Percentiles rank a stretch among this genome's conserved stretches.
phyloP scores from a whole-genome alignment of 1,140 invertebrate genomes.

The Heliothis virescens region DNA sequence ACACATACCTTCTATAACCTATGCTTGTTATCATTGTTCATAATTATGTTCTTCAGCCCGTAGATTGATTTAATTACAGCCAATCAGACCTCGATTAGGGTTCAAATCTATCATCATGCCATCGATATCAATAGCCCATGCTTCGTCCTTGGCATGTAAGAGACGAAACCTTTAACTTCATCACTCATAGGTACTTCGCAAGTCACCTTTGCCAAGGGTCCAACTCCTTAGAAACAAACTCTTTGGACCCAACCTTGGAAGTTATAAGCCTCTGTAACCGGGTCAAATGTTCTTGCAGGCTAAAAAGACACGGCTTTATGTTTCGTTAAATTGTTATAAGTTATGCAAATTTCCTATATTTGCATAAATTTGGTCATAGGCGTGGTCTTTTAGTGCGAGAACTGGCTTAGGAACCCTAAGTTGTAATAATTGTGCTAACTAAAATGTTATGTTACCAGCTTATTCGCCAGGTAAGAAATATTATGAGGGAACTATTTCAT shows the following conservation, averaged over 20 bases:
- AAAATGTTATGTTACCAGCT: not conserved
- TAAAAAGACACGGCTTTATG: not conserved
- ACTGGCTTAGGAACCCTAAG: conserved; percentile 1
- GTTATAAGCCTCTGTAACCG: conserved; percentile 31
- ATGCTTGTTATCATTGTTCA: too few relatives aligned
- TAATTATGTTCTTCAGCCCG: too few relatives aligned
- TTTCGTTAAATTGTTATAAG: conserved; percentile 3
- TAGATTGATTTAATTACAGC: too few relatives aligned
- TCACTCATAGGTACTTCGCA: not conserved
- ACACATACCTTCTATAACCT: too few relatives aligned
- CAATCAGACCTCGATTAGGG: too few relatives aligned
- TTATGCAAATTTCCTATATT: not conserved
- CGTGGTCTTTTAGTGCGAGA: not conserved
- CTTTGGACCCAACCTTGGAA: conserved; percentile 17
- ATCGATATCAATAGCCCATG: too few relatives aligned
- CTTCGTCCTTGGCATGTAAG: too few relatives aligned
- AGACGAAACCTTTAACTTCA: not conserved
- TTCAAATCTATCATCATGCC: too few relatives aligned
- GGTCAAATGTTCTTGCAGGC: conserved; percentile 12
- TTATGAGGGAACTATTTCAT: too few relatives aligned
- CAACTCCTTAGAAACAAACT: not conserved
- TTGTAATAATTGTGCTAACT: not conserved
- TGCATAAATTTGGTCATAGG: not conserved
- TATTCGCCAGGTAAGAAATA: too few relatives aligned
- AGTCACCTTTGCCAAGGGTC: not conserved